Conservation (phyloP, 2,113 vertebrate genomes). For the Thomomys bottae region DNA sequence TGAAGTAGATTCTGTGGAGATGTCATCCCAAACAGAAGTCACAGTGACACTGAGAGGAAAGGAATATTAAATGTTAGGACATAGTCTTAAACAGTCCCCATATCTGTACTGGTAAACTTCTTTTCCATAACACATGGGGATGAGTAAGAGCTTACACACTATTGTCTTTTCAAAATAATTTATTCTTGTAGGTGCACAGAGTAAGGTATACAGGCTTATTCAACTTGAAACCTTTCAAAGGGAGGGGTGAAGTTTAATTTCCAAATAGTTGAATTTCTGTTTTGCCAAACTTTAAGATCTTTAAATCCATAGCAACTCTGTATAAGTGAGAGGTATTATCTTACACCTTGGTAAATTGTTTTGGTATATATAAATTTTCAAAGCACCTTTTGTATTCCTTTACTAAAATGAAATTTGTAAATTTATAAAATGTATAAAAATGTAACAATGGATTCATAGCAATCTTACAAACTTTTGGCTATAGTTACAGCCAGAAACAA, state of each 20-base stretch:
- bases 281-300: slow-evolving; percentile 4
- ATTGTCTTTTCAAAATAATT: slow-evolving; percentile 23
- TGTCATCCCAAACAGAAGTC: neutral
- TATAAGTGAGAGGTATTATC: neutral
- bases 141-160: neutral
- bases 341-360: neutral
- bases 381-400: slow-evolving; percentile 7
- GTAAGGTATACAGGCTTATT: neutral
- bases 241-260: neutral
- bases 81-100: neutral
- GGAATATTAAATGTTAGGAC: neutral
- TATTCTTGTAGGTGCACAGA: neutral
- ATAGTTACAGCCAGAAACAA: slow-evolving; percentile 5
- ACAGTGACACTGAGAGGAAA: neutral
- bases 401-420: slow-evolving; percentile 6
- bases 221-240: neutral
- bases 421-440: neutral
- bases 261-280: slow-evolving; percentile 2
- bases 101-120: neutral
- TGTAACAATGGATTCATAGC: neutral
- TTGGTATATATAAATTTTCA: neutral
- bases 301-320: neutral
- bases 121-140: neutral
- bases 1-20: neutral
- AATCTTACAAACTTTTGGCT: neutral